Base-by-base conservation (phyloP, 2,113 vertebrate genomes). In the Tyto alba region DNA sequence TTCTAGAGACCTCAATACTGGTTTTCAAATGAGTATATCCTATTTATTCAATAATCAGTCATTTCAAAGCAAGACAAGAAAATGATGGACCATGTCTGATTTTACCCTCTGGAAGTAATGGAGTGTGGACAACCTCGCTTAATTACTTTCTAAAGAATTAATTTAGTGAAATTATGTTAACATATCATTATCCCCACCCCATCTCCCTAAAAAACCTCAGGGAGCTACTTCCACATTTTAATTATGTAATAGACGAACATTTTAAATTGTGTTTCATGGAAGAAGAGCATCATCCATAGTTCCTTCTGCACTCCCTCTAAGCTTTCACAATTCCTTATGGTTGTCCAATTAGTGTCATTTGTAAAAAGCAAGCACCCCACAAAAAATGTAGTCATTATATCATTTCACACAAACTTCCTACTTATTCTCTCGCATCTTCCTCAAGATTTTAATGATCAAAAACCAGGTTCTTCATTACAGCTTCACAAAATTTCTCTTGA, bases 161-260 rank as follows among this genome's bases (percentile, higher is more conserved):
- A 94, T 84, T 95, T 27, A 50, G 74, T 26, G 76, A 96, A 91
- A 93, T 93, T 88, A 36, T 36, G 92, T 95, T 92, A 93, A 90
- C 83, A 66, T 84, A 85, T 67, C 79, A 88, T 95, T 72, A 76
- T 85, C 85, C 79, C 80, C 53, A 89, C 43, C 17, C 72, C 45
- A 88, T 29, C 66, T 68, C 84, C 93, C 69, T 47, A 69, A 56
- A 64, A 79, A 82, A 81, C 82, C 87, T 85, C 38, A 66, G 84
- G 94, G 92, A 94, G 83, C 21, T 55, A 85, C 63, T 45, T 90
- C 87, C 41, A 8, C 2, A 1, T 72, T 80, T 88, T 75, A 71
- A 85, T 72, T 72, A 68, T 9, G 13, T 84, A 95, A 55, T 34
- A 62, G 81, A 36, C 0, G 5, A 82, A 89, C 64, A 40, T 53